Percentiles rank a stretch among this genome's conserved stretches.
phyloP scores from a whole-genome alignment of 2,113 vertebrate genomes.

The Lepisosteus oculatus region DNA sequence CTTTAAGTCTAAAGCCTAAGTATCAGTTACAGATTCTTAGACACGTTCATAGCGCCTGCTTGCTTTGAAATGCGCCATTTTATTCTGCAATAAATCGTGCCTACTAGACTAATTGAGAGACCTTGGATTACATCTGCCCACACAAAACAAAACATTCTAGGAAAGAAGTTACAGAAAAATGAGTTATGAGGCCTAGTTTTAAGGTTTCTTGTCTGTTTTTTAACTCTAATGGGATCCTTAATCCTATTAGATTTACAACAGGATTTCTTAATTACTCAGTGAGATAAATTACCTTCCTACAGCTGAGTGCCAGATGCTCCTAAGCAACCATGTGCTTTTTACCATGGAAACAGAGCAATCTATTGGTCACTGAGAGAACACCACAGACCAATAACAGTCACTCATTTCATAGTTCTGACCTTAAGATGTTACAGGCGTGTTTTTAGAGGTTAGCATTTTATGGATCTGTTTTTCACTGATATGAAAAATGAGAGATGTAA shows the following conservation, averaged over 20 bases:
- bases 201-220: constrained; percentile 17
- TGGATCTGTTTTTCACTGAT: constrained; percentile 6
- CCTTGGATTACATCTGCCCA: too few relatives aligned
- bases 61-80: too few relatives aligned
- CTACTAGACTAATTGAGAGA: too few relatives aligned
- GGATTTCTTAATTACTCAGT: constrained; percentile 40
- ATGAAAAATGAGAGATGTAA: background rate
- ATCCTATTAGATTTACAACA: constrained; percentile 38
- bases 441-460: too few relatives aligned
- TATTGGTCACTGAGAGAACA: constrained; percentile 23
- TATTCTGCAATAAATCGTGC: too few relatives aligned
- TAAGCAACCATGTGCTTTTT: constrained; percentile 31
- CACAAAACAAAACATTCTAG: too few relatives aligned
- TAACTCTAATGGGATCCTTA: constrained; percentile 30
- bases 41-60: too few relatives aligned
- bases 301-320: constrained; percentile 30
- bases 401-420: background rate
- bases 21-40: too few relatives aligned
- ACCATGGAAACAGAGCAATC: constrained; percentile 26
- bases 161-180: too few relatives aligned
- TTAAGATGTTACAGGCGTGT: too few relatives aligned
- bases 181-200: background rate
- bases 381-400: constrained; percentile 15
- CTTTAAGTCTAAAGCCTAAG: too few relatives aligned
- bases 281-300: constrained; percentile 27